A percentile compares a stretch with the other conserved stretches of the same genome.
Conservation (phyloP, 2,888 invertebrate species). For the Chalcis sispes region DNA sequence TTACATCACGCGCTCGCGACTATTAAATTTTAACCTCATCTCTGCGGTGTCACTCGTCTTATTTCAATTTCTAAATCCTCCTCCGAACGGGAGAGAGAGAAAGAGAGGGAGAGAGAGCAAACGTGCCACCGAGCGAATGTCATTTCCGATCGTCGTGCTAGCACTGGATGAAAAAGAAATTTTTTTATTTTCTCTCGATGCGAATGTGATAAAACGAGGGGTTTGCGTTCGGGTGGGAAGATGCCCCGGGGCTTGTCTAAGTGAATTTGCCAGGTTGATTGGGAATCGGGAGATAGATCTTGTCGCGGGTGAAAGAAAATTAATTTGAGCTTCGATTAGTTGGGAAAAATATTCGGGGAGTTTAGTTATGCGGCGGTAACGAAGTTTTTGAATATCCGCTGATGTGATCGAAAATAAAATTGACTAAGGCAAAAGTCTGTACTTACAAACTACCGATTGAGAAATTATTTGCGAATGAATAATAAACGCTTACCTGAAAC, state of each 20-base stretch:
- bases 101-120: too few species aligned
- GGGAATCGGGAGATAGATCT: conserved; percentile 24
- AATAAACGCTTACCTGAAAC: conserved; percentile 38
- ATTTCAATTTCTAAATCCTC: conserved; percentile 38
- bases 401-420: neutral
- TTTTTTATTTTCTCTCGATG: conserved; percentile 22
- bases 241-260: conserved; percentile 17
- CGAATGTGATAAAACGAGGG: conserved; percentile 13
- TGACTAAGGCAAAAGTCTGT: neutral
- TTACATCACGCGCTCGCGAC: conserved; percentile 60
- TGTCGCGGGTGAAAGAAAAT: conserved; percentile 11
- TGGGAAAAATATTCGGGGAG: neutral
- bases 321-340: conserved; percentile 39
- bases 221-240: conserved; percentile 14
- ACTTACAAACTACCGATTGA: neutral
- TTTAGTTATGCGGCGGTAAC: neutral
- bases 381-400: neutral
- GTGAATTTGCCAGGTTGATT: conserved; percentile 33
- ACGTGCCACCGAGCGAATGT: conserved; percentile 6
- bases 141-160: conserved; percentile 32
- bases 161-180: conserved; percentile 2
- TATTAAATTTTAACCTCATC: conserved; percentile 74
- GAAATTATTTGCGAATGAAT: neutral
- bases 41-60: conserved; percentile 58
- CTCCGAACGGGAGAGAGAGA: too few species aligned